Percentiles rank a stretch among this genome's conserved stretches.
phyloP scores from a whole-genome alignment of 2,113 vertebrate genomes.

The Cynopterus brachyotis region DNA sequence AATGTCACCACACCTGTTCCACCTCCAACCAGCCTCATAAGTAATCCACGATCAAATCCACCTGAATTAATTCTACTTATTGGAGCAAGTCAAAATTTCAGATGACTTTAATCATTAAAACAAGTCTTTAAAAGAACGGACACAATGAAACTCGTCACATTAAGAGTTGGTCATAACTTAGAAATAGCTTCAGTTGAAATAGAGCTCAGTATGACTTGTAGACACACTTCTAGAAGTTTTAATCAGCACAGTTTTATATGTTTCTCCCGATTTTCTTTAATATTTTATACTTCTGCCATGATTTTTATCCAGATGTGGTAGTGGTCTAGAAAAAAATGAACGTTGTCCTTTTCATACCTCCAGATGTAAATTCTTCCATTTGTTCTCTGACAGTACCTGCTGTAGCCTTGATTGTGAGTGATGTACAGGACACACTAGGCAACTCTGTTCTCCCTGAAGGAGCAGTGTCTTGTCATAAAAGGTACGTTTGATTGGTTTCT shows the following conservation, averaged over 20 bases:
- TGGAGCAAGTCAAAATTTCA: neutral
- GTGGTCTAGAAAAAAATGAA: neutral
- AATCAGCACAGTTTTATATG: conserved; percentile 1
- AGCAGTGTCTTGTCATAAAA: neutral
- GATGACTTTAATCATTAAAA: neutral
- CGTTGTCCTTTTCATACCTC: neutral
- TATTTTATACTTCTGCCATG: neutral
- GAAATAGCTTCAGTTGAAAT: neutral
- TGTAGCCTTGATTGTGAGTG: neutral
- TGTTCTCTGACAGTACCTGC: neutral
- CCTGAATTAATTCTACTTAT: conserved; percentile 23
- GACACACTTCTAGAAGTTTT: neutral
- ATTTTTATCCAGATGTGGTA: neutral
- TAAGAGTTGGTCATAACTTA: neutral
- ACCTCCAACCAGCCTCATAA: neutral
- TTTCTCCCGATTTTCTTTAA: neutral
- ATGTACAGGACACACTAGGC: neutral
- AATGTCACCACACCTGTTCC: neutral
- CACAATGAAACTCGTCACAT: neutral
- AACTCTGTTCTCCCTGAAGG: neutral
- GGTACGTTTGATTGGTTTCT: neutral
- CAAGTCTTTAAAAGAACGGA: neutral
- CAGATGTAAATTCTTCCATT: neutral
- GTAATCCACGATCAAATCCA: neutral
- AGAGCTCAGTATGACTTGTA: neutral